Conservation (phyloP, 1,140 invertebrate species). For the Brachionus koreanus region DNA sequence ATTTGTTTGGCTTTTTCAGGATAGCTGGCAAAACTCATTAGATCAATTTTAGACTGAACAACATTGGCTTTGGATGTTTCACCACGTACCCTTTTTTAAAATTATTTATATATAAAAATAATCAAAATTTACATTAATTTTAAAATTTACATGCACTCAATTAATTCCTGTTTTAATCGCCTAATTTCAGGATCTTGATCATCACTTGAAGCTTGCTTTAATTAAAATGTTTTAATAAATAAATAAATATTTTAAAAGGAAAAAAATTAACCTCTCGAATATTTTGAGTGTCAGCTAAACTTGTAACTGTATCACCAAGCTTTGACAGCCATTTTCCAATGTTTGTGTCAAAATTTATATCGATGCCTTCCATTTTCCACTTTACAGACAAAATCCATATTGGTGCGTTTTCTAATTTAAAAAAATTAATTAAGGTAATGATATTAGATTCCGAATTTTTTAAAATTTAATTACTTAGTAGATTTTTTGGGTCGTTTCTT, state of each 20-base stretch:
- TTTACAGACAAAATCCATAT: conserved; percentile 96
- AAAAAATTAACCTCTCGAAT: background rate
- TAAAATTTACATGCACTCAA: background rate
- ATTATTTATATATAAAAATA: background rate
- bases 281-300: conserved; percentile 65
- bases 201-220: conserved; percentile 65
- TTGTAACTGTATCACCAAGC: conserved; percentile 87
- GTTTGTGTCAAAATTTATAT: conserved; percentile 89
- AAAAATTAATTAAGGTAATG: background rate
- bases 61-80: background rate
- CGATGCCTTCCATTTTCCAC: conserved; percentile 98
- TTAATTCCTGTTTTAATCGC: conserved; percentile 43
- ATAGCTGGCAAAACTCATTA: conserved; percentile 37
- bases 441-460: background rate
- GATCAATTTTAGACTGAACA: conserved; percentile 14
- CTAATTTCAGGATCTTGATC: conserved; percentile 48
- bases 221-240: conserved; percentile 32
- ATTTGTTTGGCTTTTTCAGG: conserved; percentile 41
- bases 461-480: conserved; percentile 4
- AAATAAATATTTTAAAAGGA: conserved; percentile 53
- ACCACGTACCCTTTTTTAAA: background rate
- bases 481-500: background rate
- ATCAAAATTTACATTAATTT: background rate
- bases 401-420: conserved; percentile 70
- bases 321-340: conserved; percentile 90